Percentiles rank a stretch among this genome's conserved stretches.
phyloP scores from a whole-genome alignment of 1,140 invertebrate species.

The Zaprionus camerounensis region DNA sequence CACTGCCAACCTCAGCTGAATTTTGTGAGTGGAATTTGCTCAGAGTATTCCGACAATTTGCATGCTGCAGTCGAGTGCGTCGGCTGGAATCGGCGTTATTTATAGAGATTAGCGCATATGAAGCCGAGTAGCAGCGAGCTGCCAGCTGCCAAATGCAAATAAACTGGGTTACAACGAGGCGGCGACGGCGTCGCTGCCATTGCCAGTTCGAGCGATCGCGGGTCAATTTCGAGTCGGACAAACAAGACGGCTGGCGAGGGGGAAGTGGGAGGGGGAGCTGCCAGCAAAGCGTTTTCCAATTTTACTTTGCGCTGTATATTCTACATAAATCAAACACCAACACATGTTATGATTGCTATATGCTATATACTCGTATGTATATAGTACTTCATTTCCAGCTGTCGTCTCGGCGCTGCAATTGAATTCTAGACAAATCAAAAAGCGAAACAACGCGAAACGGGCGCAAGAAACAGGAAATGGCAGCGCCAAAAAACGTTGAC shows the following conservation, averaged over 20 bases:
- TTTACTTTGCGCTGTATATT: conserved; percentile 5
- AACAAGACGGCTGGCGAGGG: conserved; percentile 50
- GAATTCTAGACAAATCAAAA: conserved; percentile 36
- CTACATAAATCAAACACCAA: conserved; percentile 29
- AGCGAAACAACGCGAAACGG: background rate
- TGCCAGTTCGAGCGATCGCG: conserved; percentile 17
- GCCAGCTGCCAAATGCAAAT: conserved; percentile 59
- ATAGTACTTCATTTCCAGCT: conserved; percentile 14
- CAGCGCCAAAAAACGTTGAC: conserved; percentile 66
- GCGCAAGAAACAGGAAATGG: conserved; percentile 72
- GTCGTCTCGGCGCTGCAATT: conserved; percentile 20
- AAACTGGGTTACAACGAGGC: conserved; percentile 71
- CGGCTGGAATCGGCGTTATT: conserved; percentile 57
- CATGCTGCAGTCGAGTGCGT: conserved; percentile 45
- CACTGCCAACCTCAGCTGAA: background rate
- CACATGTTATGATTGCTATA: conserved; percentile 23
- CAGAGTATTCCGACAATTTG: conserved; percentile 26
- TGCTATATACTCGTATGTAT: conserved; percentile 2
- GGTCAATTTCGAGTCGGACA: conserved; percentile 57
- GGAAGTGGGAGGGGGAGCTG: conserved; percentile 20
- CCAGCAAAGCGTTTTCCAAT: conserved; percentile 41
- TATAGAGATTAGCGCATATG: conserved; percentile 68
- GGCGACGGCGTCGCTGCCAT: conserved; percentile 1
- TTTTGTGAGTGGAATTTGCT: background rate
- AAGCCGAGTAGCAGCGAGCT: conserved; percentile 40